Evolutionary conservation across 1,140 invertebrate genomes (phyloP).

Genomic region (Calliphora vicina): DNA sequence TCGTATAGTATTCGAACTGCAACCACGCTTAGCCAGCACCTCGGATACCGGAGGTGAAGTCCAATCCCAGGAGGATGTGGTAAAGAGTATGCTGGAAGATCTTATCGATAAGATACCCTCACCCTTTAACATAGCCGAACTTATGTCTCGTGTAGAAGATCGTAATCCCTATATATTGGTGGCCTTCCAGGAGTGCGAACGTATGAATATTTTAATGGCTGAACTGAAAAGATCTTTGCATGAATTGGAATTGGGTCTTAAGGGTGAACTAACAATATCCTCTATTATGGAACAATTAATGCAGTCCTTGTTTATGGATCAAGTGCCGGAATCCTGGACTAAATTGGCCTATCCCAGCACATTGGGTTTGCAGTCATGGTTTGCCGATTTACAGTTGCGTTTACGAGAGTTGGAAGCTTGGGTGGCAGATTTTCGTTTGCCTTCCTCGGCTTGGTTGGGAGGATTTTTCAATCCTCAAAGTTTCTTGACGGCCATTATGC

Average conservation of each 20-base stretch:
- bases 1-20: constrained; percentile 89
- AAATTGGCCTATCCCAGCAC: constrained; percentile 90
- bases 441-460: constrained; percentile 87
- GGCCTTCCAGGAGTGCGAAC: constrained; percentile 93
- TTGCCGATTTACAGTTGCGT: constrained; percentile 82
- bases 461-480: constrained; percentile 98
- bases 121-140: constrained; percentile 85
- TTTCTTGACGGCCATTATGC: constrained; percentile 96
- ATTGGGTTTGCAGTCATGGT: constrained; percentile 84
- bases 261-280: constrained; percentile 94
- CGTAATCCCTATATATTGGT: constrained; percentile 91
- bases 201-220: constrained; percentile 87
- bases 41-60: constrained; percentile 70
- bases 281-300: constrained; percentile 90
- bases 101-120: constrained; percentile 89
- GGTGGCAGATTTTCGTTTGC: constrained; percentile 81
- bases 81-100: constrained; percentile 84
- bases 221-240: constrained; percentile 83
- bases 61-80: constrained; percentile 83
- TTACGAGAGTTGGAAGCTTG: constrained; percentile 81
- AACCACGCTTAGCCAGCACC: constrained; percentile 75
- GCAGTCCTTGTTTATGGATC: constrained; percentile 84
- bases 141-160: constrained; percentile 88
- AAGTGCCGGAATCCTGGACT: constrained; percentile 84
- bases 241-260: constrained; percentile 87